Conservation (phyloP, 2,888 invertebrate species). For the Ligdia adustata region DNA sequence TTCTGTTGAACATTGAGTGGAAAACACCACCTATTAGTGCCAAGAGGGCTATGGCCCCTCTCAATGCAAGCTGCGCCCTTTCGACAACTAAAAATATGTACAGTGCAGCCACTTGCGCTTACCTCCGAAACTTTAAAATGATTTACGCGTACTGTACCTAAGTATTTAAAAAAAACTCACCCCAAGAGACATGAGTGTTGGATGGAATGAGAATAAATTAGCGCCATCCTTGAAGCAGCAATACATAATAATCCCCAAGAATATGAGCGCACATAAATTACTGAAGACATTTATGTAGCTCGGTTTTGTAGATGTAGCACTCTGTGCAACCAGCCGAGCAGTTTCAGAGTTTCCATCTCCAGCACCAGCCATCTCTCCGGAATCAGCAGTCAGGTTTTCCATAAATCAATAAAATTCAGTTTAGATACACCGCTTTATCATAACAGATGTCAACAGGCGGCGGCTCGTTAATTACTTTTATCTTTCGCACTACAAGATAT, state of each 20-base stretch:
- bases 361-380: slow-evolving; percentile 53
- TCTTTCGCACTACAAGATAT: too few relatives aligned
- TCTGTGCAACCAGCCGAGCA: slow-evolving; percentile 63
- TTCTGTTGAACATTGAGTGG: too few relatives aligned
- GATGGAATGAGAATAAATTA: slow-evolving; percentile 75
- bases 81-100: too few relatives aligned
- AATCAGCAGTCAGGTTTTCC: slow-evolving; percentile 41
- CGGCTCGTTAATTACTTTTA: too few relatives aligned
- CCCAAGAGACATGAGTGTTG: slow-evolving; percentile 73
- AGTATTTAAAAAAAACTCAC: slow-evolving; percentile 62
- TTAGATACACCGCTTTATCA: too few relatives aligned
- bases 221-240: slow-evolving; percentile 65
- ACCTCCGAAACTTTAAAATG: too few relatives aligned
- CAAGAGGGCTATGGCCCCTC: too few relatives aligned
- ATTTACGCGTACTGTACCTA: too few relatives aligned
- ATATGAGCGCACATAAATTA: slow-evolving; percentile 63
- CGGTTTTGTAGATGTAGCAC: slow-evolving; percentile 50
- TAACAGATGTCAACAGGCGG: too few relatives aligned
- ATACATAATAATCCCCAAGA: slow-evolving; percentile 63
- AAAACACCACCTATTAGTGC: too few relatives aligned
- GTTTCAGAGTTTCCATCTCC: slow-evolving; percentile 63
- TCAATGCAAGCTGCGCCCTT: too few relatives aligned
- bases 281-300: slow-evolving; percentile 69
- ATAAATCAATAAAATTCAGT: slow-evolving; percentile 28
- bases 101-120: too few relatives aligned